Conservation (phyloP, 2,797 vertebrate species). For the Oreonectes daqikongensis region DNA sequence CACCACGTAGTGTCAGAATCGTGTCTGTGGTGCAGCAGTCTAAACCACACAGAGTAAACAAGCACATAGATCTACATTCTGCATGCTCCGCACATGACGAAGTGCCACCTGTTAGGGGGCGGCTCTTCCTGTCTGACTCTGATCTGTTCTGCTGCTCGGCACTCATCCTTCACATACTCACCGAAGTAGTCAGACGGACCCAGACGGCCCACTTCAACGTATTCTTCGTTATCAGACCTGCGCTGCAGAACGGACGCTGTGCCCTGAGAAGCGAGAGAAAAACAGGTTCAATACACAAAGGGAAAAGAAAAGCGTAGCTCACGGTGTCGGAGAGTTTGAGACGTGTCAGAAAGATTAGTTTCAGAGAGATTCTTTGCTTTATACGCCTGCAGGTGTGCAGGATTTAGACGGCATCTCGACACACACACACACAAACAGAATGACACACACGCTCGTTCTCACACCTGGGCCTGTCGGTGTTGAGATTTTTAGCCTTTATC, state of each 20-base stretch:
- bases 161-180: conserved; percentile 70
- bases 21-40: conserved; percentile 22
- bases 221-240: conserved; percentile 92
- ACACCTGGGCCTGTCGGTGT: conserved; percentile 39
- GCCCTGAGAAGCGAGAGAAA: conserved; percentile 75
- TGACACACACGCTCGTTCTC: background rate
- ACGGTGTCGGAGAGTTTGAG: conserved; percentile 23
- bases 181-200: conserved; percentile 97
- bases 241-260: conserved; percentile 95
- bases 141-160: conserved; percentile 24
- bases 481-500: conserved; percentile 34
- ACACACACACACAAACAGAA: conserved; percentile 16
- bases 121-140: conserved; percentile 37
- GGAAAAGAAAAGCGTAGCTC: conserved; percentile 38
- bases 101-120: conserved; percentile 36
- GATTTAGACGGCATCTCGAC: conserved; percentile 22
- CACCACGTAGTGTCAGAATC: background rate
- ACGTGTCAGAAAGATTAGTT: conserved; percentile 70
- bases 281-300: conserved; percentile 23
- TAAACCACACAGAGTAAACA: conserved; percentile 39
- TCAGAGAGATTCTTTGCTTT: conserved; percentile 70
- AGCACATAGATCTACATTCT: conserved; percentile 39
- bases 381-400: conserved; percentile 53
- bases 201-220: conserved; percentile 92
- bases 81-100: conserved; percentile 39